Evolutionary conservation across 1,140 invertebrate genomes (phyloP).

Genomic region (Pachypsylla venusta): DNA sequence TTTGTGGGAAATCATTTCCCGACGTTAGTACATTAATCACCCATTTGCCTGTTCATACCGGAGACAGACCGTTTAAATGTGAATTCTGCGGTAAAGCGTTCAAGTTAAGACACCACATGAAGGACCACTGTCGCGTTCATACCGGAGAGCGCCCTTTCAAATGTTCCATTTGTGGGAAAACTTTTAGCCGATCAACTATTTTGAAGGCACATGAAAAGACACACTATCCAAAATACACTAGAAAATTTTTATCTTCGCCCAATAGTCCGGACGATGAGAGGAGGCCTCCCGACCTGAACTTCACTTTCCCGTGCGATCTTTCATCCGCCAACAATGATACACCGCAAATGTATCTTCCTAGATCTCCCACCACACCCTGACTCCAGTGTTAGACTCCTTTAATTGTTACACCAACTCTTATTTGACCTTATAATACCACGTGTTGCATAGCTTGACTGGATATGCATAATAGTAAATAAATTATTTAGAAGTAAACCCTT

Average conservation of each 20-base stretch:
- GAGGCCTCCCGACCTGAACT: constrained; percentile 18
- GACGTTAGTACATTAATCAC: constrained; percentile 71
- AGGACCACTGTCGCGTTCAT: constrained; percentile 80
- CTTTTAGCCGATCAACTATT: constrained; percentile 75
- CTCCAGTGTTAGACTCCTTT: constrained; percentile 7
- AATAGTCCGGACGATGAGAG: constrained; percentile 53
- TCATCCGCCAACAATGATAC: constrained; percentile 14
- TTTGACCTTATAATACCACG: no score
- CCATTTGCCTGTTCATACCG: constrained; percentile 73
- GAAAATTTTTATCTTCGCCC: constrained; percentile 70
- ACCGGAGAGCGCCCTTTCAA: constrained; percentile 79
- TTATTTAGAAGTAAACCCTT: no score
- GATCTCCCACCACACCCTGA: constrained; percentile 11
- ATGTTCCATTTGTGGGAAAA: constrained; percentile 74
- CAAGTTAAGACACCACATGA: constrained; percentile 81
- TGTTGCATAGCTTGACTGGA: no score
- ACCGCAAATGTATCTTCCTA: constrained; percentile 22
- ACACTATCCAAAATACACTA: constrained; percentile 74
- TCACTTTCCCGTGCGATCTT: constrained; percentile 22
- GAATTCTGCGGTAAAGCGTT: constrained; percentile 82
- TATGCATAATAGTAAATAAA: no score
- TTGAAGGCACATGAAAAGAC: constrained; percentile 83
- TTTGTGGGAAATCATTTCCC: constrained; percentile 76
- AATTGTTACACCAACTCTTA: no score
- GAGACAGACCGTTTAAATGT: constrained; percentile 76